Conservation (phyloP, 2,113 vertebrate genomes). For the Neolamprologus fasciatus region DNA sequence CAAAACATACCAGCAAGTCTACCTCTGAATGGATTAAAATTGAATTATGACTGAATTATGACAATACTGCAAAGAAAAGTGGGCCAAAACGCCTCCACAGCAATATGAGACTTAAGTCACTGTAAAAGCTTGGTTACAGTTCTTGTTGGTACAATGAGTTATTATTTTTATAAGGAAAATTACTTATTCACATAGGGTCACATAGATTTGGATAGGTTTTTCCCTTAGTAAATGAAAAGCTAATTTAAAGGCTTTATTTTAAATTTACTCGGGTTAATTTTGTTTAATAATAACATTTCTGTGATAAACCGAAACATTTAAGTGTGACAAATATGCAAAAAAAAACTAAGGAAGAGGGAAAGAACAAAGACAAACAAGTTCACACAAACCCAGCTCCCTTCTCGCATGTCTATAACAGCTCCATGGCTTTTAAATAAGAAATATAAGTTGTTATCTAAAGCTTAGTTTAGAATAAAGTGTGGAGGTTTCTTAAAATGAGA, state of each 20-base stretch:
- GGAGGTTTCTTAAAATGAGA: neutral
- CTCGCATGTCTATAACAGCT: neutral
- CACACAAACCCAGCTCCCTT: neutral
- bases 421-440: neutral
- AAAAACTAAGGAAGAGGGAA: neutral
- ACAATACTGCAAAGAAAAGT: neutral
- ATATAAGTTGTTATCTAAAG: neutral
- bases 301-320: neutral
- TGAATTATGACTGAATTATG: neutral
- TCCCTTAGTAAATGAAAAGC: neutral
- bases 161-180: neutral
- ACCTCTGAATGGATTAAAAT: neutral
- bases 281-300: neutral
- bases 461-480: neutral
- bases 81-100: neutral
- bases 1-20: neutral
- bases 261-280: neutral
- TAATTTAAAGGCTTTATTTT: neutral
- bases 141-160: neutral
- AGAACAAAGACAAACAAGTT: neutral
- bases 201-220: neutral
- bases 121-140: neutral
- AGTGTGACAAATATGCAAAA: neutral
- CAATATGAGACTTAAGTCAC: neutral
- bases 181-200: neutral